phyloP scores from a whole-genome alignment of 2,113 vertebrate genomes.

The Rallus limicola region DNA sequence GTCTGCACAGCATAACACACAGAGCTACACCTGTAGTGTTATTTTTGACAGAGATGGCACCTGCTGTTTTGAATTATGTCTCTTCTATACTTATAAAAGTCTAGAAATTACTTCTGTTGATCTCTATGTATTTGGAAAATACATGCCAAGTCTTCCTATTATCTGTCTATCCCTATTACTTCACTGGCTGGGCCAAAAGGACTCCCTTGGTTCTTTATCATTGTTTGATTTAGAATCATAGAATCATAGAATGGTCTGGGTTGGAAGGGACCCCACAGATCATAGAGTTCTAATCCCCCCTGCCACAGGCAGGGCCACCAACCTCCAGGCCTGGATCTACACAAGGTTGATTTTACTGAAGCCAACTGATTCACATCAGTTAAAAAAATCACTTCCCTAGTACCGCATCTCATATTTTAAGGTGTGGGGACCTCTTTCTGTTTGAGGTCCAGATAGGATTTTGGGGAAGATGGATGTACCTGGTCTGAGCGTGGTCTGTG shows the following conservation, averaged over 20 bases:
- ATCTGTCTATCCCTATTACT: neutral
- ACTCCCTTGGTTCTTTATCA: neutral
- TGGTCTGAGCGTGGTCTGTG: neutral
- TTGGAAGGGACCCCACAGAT: too few species aligned
- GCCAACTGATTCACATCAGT: neutral
- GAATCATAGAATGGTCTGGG: too few species aligned
- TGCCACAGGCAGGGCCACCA: too few species aligned
- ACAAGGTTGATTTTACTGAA: neutral
- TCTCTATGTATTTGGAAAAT: neutral
- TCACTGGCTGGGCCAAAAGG: neutral
- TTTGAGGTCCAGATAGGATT: neutral
- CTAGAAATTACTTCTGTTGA: neutral
- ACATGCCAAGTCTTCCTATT: neutral
- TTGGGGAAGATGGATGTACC: neutral
- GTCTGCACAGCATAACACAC: rapidly evolving
- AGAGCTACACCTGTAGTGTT: neutral
- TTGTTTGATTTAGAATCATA: neutral
- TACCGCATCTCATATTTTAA: neutral
- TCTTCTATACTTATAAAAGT: neutral
- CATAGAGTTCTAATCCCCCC: too few species aligned
- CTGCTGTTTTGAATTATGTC: neutral
- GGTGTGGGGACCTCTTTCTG: neutral
- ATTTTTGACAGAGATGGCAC: neutral
- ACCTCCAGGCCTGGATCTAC: too few species aligned
- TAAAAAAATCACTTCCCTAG: neutral